Base-by-base conservation (phyloP, 2,888 invertebrate species). In the Pyrrhosoma nymphula region DNA sequence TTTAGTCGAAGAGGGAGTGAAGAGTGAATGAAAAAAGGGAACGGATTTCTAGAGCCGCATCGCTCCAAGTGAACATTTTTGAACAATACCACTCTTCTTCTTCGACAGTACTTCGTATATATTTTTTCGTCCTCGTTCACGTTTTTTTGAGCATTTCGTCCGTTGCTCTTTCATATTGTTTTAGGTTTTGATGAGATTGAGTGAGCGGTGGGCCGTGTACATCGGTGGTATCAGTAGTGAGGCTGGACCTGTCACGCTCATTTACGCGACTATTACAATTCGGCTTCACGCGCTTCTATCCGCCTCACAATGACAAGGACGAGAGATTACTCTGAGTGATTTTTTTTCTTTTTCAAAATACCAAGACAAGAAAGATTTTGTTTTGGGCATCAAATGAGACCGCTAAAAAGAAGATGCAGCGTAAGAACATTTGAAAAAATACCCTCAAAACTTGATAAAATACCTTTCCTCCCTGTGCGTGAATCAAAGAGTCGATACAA, bases 41-140 rank as follows among this genome's bases (percentile, higher is more conserved):
- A 75, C 82, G 35, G 47, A 93, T 93, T 69, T 69, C 23, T 63
- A 93, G 93, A 93, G 69, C 16, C 93, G 35, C 69, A 47, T 93
- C 69, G 63, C 47, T 63, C 93, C 69, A 39, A 93, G 69, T 93
- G 93, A 69, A 47, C 93, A 69, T 75, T 93, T 82, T 91, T 75
- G 35, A n/a, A 93, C 69, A 69, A 47, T 23, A 12, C 47, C 47
- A n/a, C 82, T 82, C 30, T 16, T 35, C 69, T n/a, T 69, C 47
- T 47, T 55, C 93, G 56, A 75, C 47, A 69, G 63, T 39, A 60
- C 20, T 60, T 69, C 12, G 23, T 26, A 2, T 69, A 6, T 26
- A 60, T 14, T 20, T 60, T 18, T n/a, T 26, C 69, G 18, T 69
- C n/a, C 4, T 26, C 93, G 26, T 75, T 30, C 69, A 35, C 93